Conservation (phyloP, 2,888 invertebrate genomes). For the Stegophylla sp. region DNA sequence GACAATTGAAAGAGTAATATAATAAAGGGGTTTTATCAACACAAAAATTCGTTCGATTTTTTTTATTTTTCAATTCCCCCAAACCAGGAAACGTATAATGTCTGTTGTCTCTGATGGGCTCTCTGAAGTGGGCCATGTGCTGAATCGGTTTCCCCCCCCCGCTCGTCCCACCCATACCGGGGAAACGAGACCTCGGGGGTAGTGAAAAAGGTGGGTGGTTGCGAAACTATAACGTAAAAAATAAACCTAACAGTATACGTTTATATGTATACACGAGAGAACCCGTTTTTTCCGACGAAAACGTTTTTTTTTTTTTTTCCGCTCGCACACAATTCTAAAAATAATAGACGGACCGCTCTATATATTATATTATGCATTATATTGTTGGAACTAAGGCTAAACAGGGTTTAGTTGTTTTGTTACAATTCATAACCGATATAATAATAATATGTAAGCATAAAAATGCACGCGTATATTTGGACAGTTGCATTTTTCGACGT, state of each 20-base stretch:
- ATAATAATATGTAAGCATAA: neutral
- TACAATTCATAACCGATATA: slow-evolving; percentile 43
- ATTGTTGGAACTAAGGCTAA: slow-evolving; percentile 36
- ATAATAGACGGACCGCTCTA: slow-evolving; percentile 44
- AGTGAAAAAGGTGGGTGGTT: slow-evolving; percentile 50
- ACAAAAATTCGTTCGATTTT: slow-evolving; percentile 43
- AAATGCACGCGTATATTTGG: slow-evolving; percentile 38
- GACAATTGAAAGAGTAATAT: slow-evolving; percentile 58
- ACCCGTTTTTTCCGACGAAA: slow-evolving; percentile 54
- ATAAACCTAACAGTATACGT: slow-evolving; percentile 11
- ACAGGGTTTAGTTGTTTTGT: slow-evolving; percentile 48
- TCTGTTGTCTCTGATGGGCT: slow-evolving; percentile 58
- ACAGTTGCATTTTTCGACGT: slow-evolving; percentile 49
- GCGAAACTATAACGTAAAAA: slow-evolving; percentile 20
- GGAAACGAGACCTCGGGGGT: slow-evolving; percentile 40
- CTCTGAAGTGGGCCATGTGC: slow-evolving; percentile 59
- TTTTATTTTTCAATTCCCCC: neutral
- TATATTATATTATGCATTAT: no score
- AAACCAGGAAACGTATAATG: slow-evolving; percentile 57
- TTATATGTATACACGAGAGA: slow-evolving; percentile 24
- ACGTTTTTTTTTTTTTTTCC: slow-evolving; percentile 47
- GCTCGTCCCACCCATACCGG: no score
- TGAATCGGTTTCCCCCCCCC: slow-evolving; percentile 40
- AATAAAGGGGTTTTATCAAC: slow-evolving; percentile 57
- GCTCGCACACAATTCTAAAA: slow-evolving; percentile 42